These are phyloP conservation scores for Tauraco hartlaubi DNA, from an alignment of 2,797 vertebrate species.

Conservation along the genomic window DNA sequence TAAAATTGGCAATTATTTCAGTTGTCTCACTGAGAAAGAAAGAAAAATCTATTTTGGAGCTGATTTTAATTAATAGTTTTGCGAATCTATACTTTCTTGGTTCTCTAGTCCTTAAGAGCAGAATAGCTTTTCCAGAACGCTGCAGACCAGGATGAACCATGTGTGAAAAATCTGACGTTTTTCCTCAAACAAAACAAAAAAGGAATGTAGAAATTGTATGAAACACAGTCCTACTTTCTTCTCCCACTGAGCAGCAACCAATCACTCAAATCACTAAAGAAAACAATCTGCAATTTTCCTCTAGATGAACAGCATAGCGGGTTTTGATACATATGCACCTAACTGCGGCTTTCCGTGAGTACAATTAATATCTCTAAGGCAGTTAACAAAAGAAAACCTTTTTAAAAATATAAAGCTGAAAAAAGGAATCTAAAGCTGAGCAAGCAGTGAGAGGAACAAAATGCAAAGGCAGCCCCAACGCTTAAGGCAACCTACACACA, in stretches of 20 bases:
- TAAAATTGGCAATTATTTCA: background rate
- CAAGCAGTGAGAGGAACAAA: background rate
- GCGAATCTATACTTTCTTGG: background rate
- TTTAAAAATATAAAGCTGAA: constrained; percentile 15
- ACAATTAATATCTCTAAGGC: constrained; percentile 53
- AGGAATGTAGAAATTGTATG: background rate
- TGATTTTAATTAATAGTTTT: background rate
- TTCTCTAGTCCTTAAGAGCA: background rate
- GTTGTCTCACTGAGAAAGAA: background rate
- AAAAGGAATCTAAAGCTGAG: constrained; percentile 16
- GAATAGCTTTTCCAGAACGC: background rate
- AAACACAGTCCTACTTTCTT: background rate
- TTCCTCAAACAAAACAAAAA: background rate
- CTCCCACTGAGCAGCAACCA: constrained; percentile 22
- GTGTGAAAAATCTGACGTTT: background rate
- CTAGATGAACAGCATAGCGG: background rate
- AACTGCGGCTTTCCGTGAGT: constrained; percentile 18
- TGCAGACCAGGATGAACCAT: background rate
- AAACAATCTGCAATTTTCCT: constrained; percentile 48
- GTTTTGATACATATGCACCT: constrained; percentile 4
- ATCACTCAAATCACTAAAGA: background rate
- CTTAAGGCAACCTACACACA: constrained; percentile 10
- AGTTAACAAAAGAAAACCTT: constrained; percentile 42
- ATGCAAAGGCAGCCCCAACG: background rate
- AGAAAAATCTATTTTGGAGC: background rate